These are phyloP conservation scores for Rhabdophis nuchalis DNA, from an alignment of 2,797 vertebrate species.

Conservation along the genomic window DNA sequence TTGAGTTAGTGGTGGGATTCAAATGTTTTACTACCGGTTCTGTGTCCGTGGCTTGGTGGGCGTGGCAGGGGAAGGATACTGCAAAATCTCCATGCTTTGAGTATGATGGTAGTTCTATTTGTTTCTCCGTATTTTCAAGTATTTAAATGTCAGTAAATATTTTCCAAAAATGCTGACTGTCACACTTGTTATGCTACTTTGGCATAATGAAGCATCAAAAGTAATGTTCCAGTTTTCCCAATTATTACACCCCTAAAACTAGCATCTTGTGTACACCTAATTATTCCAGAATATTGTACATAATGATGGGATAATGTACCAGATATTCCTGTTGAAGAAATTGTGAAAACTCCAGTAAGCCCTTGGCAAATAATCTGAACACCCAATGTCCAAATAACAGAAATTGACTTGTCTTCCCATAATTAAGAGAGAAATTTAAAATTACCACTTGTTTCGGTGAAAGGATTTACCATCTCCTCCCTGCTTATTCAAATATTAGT, in stretches of 20 bases:
- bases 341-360: slow-evolving; percentile 54
- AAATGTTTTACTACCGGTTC: too few species aligned
- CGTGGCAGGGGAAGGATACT: too few species aligned
- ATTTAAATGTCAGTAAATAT: background rate
- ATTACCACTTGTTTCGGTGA: background rate
- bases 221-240: slow-evolving; percentile 42
- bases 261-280: slow-evolving; percentile 60
- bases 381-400: background rate
- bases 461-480: background rate
- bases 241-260: slow-evolving; percentile 59
- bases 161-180: background rate
- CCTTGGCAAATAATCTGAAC: slow-evolving; percentile 57
- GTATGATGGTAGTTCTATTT: background rate
- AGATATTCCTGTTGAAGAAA: slow-evolving; percentile 66
- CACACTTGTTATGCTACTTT: background rate
- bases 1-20: too few species aligned
- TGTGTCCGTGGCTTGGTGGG: too few species aligned
- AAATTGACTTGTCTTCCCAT: slow-evolving; percentile 8
- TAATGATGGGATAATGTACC: slow-evolving; percentile 65
- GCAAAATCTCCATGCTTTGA: background rate
- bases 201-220: background rate
- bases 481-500: background rate
- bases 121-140: background rate
- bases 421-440: background rate
- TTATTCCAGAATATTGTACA: slow-evolving; percentile 59